Base-by-base conservation (phyloP, 1,140 invertebrate species). In the Drosophila bocqueti region DNA sequence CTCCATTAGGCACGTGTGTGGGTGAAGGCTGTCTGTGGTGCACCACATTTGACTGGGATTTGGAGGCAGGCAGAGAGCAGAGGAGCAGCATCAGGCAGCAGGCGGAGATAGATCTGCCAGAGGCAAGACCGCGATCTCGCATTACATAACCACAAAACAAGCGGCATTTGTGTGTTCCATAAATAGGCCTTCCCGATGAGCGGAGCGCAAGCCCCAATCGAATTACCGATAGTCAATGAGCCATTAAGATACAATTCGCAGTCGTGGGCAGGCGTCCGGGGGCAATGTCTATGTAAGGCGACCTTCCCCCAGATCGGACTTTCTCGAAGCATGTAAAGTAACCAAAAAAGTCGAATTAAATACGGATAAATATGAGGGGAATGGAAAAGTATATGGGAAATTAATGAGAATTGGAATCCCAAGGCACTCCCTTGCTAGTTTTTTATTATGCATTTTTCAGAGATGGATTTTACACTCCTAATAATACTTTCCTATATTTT, bases 201-300 rank as follows among this genome's bases (percentile, higher is more conserved):
- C 66, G 72, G 79, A 76, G 59, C 63, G 67, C 71, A 79, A 36
- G 45, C 63, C 60, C 68, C 69, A 85, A 57, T 43, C 55, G 60
- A 84, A 84, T 90, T 84, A 79, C 66, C 66, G 66, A 64, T 65
- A 90, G 66, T 75, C 85, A 89, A 69, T 89, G 84, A 89, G 69
- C 68, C 84, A 89, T 89, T 84, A 79, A 81, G 68, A 72, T 72
- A 60, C 52, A 60, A 79, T 55, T 71, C 21, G 9, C 24, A 40
- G 47, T 16, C 54, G 66, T 79, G 67, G 67, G 76, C 68, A 65
- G 67, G 47, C 71, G 49, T 24, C 64, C 50, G 67, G 67, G 67
- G 76, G 76, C 67, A 79, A 73, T 68, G 66, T 26, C 72, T 59
- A 60, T 69, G 47, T 71, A 68, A 42, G 67, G 68, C 52, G 38